Evolutionary conservation across 2,113 vertebrate genomes (phyloP), one percentile per base, ranked within the genome.

Genomic region (Labrus mixtus): DNA sequence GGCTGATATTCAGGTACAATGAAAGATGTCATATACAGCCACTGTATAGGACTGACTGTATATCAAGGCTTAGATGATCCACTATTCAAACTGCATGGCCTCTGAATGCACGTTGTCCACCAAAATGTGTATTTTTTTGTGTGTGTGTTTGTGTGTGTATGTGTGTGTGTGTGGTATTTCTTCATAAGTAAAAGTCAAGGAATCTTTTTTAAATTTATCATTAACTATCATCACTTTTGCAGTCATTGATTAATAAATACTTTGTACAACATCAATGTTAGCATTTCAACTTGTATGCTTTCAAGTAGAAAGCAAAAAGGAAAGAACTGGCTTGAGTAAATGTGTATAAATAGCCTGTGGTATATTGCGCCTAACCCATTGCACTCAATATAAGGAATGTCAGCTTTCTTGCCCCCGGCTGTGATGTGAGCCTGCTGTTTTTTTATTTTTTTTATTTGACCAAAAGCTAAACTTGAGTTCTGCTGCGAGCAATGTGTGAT

Each of bases 1-100:
- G 0, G 51, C 56, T 53, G 68, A 72, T 78, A 71, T 68, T 57
- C 61, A 67, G 55, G 37, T 68, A 65, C 23, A 69, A 37, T 37
- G 33, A 55, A 23, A 67, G 41, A 62, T 37, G 41, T 19, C 41
- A 53, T 15, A 60, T n/a, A 60, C 29, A 54, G 29, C 36, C 4
- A 20, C 71, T 19, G 16, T 8, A 48, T 5, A 19, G 46, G 17
- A 48, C 12, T 12, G 25, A 19, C 9, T 72, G 8, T 39, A 73
- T 46, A 29, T 60, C 15, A 5, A 0, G 10, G 13, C 46, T 25
- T 13, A 41, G 3, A 15, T 63, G 16, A 36, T 53, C 37, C 41
- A 6, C 23, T 46, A 16, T 55, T 56, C 12, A 54, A 66, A 62
- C 58, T 48, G 29, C 6, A 39, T 20, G 11, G 22, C 51, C 43